phyloP scores from a whole-genome alignment of 2,113 vertebrate species.

The Pterocles orientalis region DNA sequence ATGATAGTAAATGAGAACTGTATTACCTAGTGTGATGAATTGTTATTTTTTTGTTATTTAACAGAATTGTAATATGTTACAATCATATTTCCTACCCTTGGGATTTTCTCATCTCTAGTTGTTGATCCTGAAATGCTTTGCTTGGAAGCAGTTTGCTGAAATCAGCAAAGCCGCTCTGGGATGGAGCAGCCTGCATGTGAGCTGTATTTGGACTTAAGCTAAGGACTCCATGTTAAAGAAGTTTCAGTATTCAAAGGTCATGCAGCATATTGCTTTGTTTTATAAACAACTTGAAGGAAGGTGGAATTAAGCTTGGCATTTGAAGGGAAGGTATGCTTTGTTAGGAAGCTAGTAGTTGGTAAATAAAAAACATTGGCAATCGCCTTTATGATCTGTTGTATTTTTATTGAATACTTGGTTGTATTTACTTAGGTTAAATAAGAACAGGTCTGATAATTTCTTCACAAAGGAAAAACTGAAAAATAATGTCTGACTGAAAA shows the following conservation, averaged over 20 bases:
- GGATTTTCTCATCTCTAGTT: neutral
- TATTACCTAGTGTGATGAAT: neutral
- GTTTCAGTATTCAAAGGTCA: neutral
- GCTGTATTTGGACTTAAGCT: neutral
- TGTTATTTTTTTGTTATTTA: neutral
- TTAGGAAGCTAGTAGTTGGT: neutral
- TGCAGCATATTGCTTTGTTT: neutral
- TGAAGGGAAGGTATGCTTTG: neutral
- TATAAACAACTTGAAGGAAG: neutral
- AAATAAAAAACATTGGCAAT: neutral
- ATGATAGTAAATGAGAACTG: neutral
- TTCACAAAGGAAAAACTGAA: neutral
- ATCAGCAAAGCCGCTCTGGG: neutral
- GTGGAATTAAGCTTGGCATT: neutral
- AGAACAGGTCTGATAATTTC: neutral
- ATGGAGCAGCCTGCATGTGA: accelerated
- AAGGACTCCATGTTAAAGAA: neutral
- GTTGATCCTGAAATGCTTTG: neutral
- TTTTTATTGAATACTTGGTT: neutral
- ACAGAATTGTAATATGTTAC: neutral
- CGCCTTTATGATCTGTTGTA: neutral
- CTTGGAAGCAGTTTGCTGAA: neutral
- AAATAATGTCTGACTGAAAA: neutral
- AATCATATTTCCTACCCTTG: neutral
- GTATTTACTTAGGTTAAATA: constrained; percentile 7